Base-by-base conservation (phyloP, 2,797 vertebrate species). In the Eupleurogrammus muticus region DNA sequence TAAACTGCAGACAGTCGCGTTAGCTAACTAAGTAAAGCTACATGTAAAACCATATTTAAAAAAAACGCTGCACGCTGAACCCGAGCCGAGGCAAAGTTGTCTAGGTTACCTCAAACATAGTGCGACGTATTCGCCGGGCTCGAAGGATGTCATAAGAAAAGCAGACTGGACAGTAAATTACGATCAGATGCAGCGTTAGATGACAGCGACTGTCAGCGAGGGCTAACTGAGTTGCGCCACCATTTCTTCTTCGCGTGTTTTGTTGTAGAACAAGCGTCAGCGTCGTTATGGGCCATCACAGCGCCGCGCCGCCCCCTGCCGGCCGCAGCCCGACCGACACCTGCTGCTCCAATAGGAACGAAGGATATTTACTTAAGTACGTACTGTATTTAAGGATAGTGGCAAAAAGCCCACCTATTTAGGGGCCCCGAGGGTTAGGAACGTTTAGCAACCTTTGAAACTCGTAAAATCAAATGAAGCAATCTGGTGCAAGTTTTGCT, bases 91-190 rank as follows among this genome's bases (percentile, higher is more conserved):
- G 80, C 66, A 49, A 34, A 35, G 9, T 19, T 12, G 8, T 54
- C 38, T 2, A 28, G 47, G 55, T 86, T 90, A 92, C 90, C 90
- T 92, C 84, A 57, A 84, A 84, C 87, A 87, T 88, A 50, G 38
- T 80, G 77, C 21, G 69, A 48, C 21, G 72, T 5, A n/a, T 16
- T 34, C 57, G 61, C 66, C 64, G 47, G 50, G 12, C 60, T 24
- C 57, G 77, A 56, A 36, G 75, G 80, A 44, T 60, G 85, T 79
- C 83, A 88, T 85, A 64, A 52, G 75, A 70, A 71, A 66, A 58
- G 8, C 51, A 12, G 61, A 32, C 32, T 3, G 40, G 3, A 12
- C 12, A 35, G 14, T 12, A n/a, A 51, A 23, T 12, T 8, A 5
- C 36, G 59, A 34, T 44, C 49, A 64, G 7, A 19, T 24, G 56